These are phyloP conservation scores for Nettapus auritus DNA, from an alignment of 2,113 vertebrate species.

Conservation along the genomic window DNA sequence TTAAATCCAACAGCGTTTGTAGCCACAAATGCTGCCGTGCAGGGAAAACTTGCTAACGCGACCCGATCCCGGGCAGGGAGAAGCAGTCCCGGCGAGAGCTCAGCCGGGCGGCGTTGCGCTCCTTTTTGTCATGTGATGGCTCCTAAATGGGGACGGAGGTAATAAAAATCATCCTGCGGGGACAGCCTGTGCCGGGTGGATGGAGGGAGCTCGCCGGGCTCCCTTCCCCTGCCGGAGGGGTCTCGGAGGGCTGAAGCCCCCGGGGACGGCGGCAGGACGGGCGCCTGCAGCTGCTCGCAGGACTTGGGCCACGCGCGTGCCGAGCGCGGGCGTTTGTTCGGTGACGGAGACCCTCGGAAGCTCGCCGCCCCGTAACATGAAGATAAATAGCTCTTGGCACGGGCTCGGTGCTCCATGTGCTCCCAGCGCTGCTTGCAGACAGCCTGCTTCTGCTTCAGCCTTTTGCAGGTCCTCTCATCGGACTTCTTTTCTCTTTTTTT, in stretches of 20 bases:
- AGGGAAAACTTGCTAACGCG: neutral
- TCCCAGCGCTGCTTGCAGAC: neutral
- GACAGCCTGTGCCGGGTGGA: neutral
- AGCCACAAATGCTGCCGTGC: neutral
- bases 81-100: neutral
- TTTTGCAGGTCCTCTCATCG: neutral
- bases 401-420: neutral
- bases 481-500: neutral
- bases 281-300: neutral
- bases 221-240: neutral
- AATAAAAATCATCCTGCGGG: slow-evolving; percentile 2
- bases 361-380: neutral
- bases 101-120: neutral
- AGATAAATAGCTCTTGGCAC: slow-evolving; percentile 2
- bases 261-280: no score
- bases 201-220: neutral
- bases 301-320: neutral
- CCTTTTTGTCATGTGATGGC: neutral
- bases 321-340: fast-evolving
- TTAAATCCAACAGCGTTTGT: neutral
- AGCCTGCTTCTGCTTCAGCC: neutral
- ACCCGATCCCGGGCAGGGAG: neutral
- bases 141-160: slow-evolving; percentile 47
- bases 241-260: neutral
- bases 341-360: neutral